These are phyloP conservation scores for Microctonus hyperodae DNA, from an alignment of 2,888 invertebrate species.

Conservation along the genomic window DNA sequence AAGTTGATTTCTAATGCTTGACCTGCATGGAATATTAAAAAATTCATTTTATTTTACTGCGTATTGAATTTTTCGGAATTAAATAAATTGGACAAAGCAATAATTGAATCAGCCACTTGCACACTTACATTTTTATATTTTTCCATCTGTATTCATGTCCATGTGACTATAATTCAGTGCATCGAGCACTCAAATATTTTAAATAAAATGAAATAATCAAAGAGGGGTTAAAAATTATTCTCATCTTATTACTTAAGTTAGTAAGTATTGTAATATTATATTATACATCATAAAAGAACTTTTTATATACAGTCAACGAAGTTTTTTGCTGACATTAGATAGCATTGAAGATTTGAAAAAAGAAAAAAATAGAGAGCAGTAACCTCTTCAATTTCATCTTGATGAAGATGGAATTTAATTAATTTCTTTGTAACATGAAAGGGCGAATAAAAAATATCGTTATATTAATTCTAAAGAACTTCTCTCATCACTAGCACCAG, in stretches of 20 bases:
- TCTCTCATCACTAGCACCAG: neutral
- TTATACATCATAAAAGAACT: too few relatives aligned
- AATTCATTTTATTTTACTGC: neutral
- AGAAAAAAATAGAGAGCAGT: neutral
- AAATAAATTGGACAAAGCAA: neutral
- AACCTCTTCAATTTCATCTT: neutral
- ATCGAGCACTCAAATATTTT: too few relatives aligned
- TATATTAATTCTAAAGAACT: neutral
- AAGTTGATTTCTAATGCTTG: neutral
- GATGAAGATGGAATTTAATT: neutral
- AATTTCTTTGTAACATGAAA: neutral
- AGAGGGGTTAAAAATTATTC: too few relatives aligned
- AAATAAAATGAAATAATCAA: too few relatives aligned
- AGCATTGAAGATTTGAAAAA: neutral
- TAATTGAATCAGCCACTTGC: too few relatives aligned
- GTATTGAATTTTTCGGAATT: neutral
- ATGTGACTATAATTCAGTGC: too few relatives aligned
- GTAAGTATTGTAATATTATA: too few relatives aligned
- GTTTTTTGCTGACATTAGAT: neutral
- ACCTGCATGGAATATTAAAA: neutral
- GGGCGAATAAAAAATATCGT: neutral
- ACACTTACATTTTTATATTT: too few relatives aligned
- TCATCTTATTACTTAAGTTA: too few relatives aligned
- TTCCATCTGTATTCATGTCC: too few relatives aligned
- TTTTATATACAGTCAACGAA: too few relatives aligned